These are phyloP conservation scores for Calidris pygmaea DNA, from an alignment of 2,113 vertebrate genomes.

Conservation along the genomic window DNA sequence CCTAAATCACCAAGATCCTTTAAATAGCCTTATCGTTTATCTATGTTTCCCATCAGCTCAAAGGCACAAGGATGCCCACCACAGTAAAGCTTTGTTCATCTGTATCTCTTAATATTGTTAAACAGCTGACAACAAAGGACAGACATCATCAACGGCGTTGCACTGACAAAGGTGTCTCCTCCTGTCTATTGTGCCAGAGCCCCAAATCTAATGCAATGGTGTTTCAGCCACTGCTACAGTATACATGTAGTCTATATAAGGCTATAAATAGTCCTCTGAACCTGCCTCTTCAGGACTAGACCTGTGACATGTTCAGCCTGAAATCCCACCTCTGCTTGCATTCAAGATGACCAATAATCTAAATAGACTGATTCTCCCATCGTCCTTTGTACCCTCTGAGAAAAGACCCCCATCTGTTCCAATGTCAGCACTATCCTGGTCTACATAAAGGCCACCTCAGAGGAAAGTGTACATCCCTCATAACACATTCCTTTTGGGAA, in stretches of 20 bases:
- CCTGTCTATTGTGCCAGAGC: neutral
- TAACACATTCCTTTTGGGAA: neutral
- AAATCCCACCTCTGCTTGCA: neutral
- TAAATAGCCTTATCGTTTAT: neutral
- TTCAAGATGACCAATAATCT: neutral
- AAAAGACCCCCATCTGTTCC: neutral
- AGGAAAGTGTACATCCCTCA: neutral
- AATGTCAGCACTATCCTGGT: neutral
- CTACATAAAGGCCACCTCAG: neutral
- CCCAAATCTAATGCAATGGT: neutral
- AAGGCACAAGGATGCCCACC: neutral
- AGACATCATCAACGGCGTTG: neutral
- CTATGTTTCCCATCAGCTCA: fast-evolving
- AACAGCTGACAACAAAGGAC: neutral
- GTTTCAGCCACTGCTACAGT: neutral
- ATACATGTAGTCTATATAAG: neutral
- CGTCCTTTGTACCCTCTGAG: neutral
- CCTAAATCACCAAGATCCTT: neutral
- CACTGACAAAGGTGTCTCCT: neutral
- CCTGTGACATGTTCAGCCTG: neutral
- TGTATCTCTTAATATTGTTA: neutral
- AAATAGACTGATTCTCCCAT: neutral
- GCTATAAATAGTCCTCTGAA: neutral
- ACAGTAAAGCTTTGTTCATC: neutral
- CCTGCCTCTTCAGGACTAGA: neutral